Evolutionary conservation across 1,140 invertebrate species (phyloP), one percentile per base, ranked within the genome.

Genomic region (Cydia amplana): DNA sequence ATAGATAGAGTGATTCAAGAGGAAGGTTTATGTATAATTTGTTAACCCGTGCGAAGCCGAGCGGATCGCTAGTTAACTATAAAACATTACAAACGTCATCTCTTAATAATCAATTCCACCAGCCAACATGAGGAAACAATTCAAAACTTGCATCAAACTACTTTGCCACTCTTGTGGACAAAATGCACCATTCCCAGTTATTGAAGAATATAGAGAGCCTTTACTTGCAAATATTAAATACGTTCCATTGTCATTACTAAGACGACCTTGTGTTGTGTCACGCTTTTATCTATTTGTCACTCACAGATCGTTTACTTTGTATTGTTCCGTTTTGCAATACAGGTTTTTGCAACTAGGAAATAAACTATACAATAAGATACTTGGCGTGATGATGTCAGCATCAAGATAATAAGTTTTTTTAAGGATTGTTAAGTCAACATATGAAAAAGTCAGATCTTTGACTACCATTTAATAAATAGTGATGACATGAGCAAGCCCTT

Each of bases 301-400:
- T 40, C 16, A 20, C 65, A 70, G 65, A 40, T 70, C 36, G 32
- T 70, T 70, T 70, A 18, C 65, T 40, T 70, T 70, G 65, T 70
- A 70, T 70, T 70, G 65, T 70, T 70, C 65, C 43, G 12, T 60
- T 60, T 23, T 23, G 28, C 65, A 43, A 70, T 43, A 36, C 7
- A 70, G 16, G 32, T 12, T 70, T 70, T 70, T 36, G 65, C 65
- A 70, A 70, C 65, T 70, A 70, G 28, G 64, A 67, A 67, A 32
- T 67, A 67, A 60, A 28, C 32, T 70, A 40, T 16, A 36, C 32
- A 43, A 70, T 23, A 60, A 20, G 3, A 60, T 23, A 60, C 18
- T 20, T 60, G 16, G n/a, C 55, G 55, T 23, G 20, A 12, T 60
- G 55, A 60, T 60, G 55, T 60, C 55, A 60, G 6, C 7, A 7